These are phyloP conservation scores for Dolichoris vasculosae DNA, from an alignment of 1,140 invertebrate species.

Conservation along the genomic window DNA sequence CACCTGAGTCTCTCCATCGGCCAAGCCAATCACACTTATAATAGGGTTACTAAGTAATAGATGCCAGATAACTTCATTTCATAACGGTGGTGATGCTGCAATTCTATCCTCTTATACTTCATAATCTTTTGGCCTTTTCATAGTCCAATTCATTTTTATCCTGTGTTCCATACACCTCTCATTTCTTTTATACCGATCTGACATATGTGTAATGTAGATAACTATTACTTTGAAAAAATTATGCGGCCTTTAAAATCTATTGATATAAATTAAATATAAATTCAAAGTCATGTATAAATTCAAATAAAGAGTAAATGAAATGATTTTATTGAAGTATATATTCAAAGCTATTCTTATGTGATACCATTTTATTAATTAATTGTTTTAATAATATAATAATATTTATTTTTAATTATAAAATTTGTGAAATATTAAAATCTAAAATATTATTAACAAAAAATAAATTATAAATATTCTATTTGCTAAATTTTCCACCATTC, in stretches of 20 bases:
- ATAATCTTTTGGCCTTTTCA: slow-evolving; percentile 29
- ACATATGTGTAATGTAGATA: not conserved
- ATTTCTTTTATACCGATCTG: not conserved
- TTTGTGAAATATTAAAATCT: no score
- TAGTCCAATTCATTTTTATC: slow-evolving; percentile 17
- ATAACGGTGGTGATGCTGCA: slow-evolving; percentile 48
- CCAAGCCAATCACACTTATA: slow-evolving; percentile 33
- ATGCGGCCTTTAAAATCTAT: not conserved
- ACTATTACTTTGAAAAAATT: not conserved
- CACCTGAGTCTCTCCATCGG: slow-evolving; percentile 33
- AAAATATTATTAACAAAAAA: no score
- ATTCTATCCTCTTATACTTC: slow-evolving; percentile 19
- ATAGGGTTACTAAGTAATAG: slow-evolving; percentile 53
- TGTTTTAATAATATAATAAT: no score
- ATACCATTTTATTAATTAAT: no score
- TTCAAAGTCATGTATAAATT: no score
- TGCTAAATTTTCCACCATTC: no score
- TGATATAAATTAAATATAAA: not conserved
- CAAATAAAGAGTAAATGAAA: no score
- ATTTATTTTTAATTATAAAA: no score
- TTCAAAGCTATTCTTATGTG: no score
- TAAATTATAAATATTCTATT: no score
- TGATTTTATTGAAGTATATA: no score
- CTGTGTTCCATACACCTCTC: not conserved
- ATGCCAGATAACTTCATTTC: slow-evolving; percentile 50